phyloP scores from a whole-genome alignment of 2,888 invertebrate species.

The Idaea dimidiata region DNA sequence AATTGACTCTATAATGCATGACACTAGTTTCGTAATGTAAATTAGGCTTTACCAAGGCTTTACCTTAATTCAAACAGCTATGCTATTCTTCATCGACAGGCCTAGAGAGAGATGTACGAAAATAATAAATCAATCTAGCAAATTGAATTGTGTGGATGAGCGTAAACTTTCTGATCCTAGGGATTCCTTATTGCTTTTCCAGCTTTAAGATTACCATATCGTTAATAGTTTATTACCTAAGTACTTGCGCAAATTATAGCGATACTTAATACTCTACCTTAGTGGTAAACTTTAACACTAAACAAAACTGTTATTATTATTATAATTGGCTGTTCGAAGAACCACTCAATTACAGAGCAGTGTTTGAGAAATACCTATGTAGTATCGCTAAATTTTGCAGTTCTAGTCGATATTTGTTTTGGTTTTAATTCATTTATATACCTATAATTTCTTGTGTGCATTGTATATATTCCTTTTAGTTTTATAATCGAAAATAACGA shows the following conservation, averaged over 20 bases:
- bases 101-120: background rate
- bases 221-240: background rate
- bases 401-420: background rate
- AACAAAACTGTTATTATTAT: background rate
- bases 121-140: constrained; percentile 8
- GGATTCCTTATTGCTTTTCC: background rate
- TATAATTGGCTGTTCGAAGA: constrained; percentile 1
- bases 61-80: constrained; percentile 2
- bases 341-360: background rate
- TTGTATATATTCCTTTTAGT: too few species aligned
- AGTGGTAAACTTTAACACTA: constrained; percentile 30
- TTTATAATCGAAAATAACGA: too few species aligned
- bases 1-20: too few species aligned
- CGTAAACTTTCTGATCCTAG: background rate
- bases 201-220: background rate
- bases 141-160: background rate
- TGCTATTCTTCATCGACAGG: constrained; percentile 14
- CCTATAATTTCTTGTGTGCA: too few species aligned
- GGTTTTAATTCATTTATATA: too few species aligned
- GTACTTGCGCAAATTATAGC: background rate
- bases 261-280: background rate
- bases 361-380: background rate
- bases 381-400: background rate
- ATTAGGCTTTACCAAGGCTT: too few species aligned
- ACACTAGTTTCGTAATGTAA: too few species aligned